Evolutionary conservation across 2,113 vertebrate species (phyloP).

Genomic region (Phrynocephalus versicolor): DNA sequence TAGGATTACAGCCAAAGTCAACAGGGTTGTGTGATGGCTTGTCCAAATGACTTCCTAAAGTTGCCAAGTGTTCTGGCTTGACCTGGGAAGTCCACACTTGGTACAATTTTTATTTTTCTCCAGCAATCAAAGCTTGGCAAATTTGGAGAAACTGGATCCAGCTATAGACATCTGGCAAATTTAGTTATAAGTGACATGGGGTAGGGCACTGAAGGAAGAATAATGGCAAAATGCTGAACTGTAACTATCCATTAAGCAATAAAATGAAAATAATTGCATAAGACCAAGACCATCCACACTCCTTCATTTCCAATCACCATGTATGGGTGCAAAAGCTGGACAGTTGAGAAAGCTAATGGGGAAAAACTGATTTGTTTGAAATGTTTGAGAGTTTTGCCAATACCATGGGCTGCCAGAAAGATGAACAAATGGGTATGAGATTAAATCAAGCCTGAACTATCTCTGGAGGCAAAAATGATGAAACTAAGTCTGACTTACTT

Average conservation of each 20-base stretch:
- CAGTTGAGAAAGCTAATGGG: no score
- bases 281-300: no score
- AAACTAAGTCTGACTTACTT: no score
- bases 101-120: constrained; percentile 1
- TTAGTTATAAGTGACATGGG: neutral
- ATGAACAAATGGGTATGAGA: no score
- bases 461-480: no score
- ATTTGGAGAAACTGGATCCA: neutral
- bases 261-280: neutral
- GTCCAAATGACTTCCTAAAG: constrained; percentile 1
- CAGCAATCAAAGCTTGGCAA: neutral
- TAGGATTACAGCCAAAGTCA: neutral
- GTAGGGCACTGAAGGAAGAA: neutral
- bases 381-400: no score
- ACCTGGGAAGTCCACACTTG: neutral
- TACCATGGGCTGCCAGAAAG: no score
- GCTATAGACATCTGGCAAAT: neutral
- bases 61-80: neutral
- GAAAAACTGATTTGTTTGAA: no score
- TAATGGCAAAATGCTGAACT: neutral
- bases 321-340: no score
- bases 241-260: neutral
- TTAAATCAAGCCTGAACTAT: no score
- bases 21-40: neutral
- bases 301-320: no score